Evolutionary conservation across 2,113 vertebrate species (phyloP), one percentile per base, ranked within the genome.

Genomic region (Cichladusa arquata): DNA sequence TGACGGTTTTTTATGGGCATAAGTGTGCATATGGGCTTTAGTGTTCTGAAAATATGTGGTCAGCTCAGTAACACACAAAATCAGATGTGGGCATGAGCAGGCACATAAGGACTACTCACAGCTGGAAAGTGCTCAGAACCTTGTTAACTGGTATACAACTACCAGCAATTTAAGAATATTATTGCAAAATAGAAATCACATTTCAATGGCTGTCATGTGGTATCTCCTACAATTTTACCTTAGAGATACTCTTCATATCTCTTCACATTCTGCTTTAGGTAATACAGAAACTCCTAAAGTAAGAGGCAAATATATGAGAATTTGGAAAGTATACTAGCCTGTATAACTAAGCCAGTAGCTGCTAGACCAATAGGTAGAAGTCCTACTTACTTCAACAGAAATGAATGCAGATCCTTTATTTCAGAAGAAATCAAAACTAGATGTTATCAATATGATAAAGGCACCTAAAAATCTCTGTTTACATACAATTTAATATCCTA

Each of bases 81-180:
- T 92, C 44, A 92, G 12, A 54, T 36, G 33, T 53, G 60, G 48
- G 28, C 50, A 53, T 44, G 56, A 82, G 81, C 54, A 90, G 96
- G 64, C n/a, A 88, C 42, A 28, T 81, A 74, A 86, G 40, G 65
- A 73, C 34, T 45, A 42, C 84, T 86, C 92, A 73, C 60, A 86
- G 81, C 20, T 96, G 74, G 42, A 74, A 95, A 44, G 50, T 88
- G 81, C 90, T 94, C 23, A 91, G 71, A 92, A 86, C 23, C 83
- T 93, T 78, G 62, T 72, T 81, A 78, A 82, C 38, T 76, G 82
- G 42, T 54, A 86, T 12, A 40, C 45, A 71, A 73, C 88, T 69
- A 76, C 29, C 44, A 74, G 34, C 24, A 74, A 81, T 87, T 86
- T 62, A 85, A 80, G 74, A n/a, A 19, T 64, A 81, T 81, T 73